Evolutionary conservation across 2,797 vertebrate species (phyloP), one percentile per base, ranked within the genome.

Genomic region (Cheirogaleus major): DNA sequence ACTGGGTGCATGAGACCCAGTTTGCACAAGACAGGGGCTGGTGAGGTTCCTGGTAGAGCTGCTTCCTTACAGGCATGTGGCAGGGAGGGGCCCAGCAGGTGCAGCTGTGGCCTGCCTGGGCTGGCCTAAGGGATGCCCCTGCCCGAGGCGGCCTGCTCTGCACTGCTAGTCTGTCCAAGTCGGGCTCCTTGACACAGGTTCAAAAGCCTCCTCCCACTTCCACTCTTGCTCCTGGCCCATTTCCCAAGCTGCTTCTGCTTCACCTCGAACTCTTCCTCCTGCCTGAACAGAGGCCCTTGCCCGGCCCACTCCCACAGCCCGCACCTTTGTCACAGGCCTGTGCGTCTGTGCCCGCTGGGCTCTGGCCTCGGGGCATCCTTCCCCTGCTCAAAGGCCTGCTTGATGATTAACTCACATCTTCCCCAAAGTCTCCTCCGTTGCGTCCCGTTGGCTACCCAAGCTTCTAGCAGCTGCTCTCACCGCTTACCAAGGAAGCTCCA

Each of bases 381-480:
- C 32, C 43, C 27, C 83, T 69, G 38, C 67, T 73, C 23, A 80
- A 59, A 91, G 23, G 17, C 55, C 69, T 41, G 27, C 41, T 69
- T 95, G 70, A 57, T 91, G 70, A 94, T 93, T 80, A 93, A 91
- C 79, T 95, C 27, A 59, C 59, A 7, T 38, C 57, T 69, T 93
- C 41, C 69, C 55, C 27, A 30, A 32, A 38, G 61, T 70, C 88
- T 67, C 95, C 67, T 57, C 0, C 0, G 22, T 27, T 69, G 38
- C 75, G 90, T 69, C 65, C 69, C 57, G 38, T 50, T 65, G 80
- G 80, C 70, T 63, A 15, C 78, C n/a, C 70, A 59, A 48, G 55
- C 76, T 82, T 67, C 38, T 17, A 79, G 87, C 76, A 95, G 80
- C 80, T 70, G 81, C n/a, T 96, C 65, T 91, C 43, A 25, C 41